Evolutionary conservation across 2,888 invertebrate genomes (phyloP), one percentile per base, ranked within the genome.

Genomic region (Troides oblongomaculatus): DNA sequence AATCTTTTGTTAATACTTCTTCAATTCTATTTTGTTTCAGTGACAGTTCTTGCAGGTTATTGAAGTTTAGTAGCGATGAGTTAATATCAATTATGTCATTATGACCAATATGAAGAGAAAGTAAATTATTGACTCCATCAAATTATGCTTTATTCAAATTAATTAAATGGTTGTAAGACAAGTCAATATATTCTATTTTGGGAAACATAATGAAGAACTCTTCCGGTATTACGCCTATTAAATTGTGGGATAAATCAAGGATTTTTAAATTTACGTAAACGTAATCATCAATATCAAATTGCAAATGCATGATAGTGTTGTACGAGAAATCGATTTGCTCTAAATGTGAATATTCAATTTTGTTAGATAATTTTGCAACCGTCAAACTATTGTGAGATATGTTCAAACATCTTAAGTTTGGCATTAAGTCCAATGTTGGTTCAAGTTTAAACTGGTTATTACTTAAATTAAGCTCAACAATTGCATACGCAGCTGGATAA

Each of bases 221-320:
- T 18, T 84, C 82, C 6, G 81, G 76, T 53, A 89, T 72, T 30
- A 72, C 66, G 0, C 76, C 74, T 2, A 90, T 67, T 64, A 81
- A 74, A 72, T 89, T 89, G 66, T 85, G 74, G 0, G 88, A 84
- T n/a, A 89, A 71, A 68, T 86, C 81, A 17, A 89, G 72, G 30
- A 67, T 78, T 53, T 72, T 75, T 18, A 89, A 69, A 0, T 71
- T 75, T 21, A 23, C 75, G 62, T 76, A 87, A 2, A 69, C 56
- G 50, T 74, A 61, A 23, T 76, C 56, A 21, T 53, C 64, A 2
- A 69, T 56, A 23, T 72, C 62, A 0, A 78, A 69, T 64, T 71
- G 64, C 18, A 87, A 79, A 46, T 74, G 69, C 57, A 64, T 76
- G 17, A 90, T 87, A 7, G 53, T 74, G 70, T 89, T 90, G 67